These are phyloP conservation scores for Clistopyga incitator DNA, from an alignment of 2,888 invertebrate species.

Conservation along the genomic window DNA sequence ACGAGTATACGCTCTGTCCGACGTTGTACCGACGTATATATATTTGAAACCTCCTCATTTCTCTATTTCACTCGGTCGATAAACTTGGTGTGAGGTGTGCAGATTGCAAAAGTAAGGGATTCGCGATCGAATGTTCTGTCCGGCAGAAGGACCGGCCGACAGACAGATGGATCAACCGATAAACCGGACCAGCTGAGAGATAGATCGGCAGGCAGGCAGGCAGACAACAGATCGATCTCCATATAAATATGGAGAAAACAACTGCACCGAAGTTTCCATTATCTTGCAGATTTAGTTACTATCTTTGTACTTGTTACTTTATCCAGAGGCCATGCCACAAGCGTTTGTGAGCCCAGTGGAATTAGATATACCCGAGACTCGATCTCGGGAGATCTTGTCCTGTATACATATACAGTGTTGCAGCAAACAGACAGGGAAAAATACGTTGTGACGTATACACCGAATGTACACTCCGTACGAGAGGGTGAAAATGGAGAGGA, in stretches of 20 bases:
- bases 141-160: too few relatives aligned
- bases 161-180: too few relatives aligned
- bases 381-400: slow-evolving; percentile 49
- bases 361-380: slow-evolving; percentile 63
- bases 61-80: too few relatives aligned
- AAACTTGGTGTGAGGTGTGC: too few relatives aligned
- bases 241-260: background rate
- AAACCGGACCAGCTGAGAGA: too few relatives aligned
- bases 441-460: slow-evolving; percentile 23
- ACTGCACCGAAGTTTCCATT: slow-evolving; percentile 36
- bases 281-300: slow-evolving; percentile 55
- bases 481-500: slow-evolving; percentile 3
- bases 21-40: too few relatives aligned
- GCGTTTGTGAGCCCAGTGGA: slow-evolving; percentile 44
- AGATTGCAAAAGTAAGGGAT: too few relatives aligned
- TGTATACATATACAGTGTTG: background rate
- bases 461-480: slow-evolving; percentile 6
- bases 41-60: too few relatives aligned
- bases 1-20: slow-evolving; percentile 2
- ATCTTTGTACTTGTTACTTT: slow-evolving; percentile 3
- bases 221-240: too few relatives aligned
- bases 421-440: slow-evolving; percentile 23
- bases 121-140: too few relatives aligned
- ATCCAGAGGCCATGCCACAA: background rate
- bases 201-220: too few relatives aligned